A percentile compares a stretch with the other conserved stretches of the same genome.
Conservation (phyloP, 2,113 vertebrate genomes). For the Setophaga petechia region DNA sequence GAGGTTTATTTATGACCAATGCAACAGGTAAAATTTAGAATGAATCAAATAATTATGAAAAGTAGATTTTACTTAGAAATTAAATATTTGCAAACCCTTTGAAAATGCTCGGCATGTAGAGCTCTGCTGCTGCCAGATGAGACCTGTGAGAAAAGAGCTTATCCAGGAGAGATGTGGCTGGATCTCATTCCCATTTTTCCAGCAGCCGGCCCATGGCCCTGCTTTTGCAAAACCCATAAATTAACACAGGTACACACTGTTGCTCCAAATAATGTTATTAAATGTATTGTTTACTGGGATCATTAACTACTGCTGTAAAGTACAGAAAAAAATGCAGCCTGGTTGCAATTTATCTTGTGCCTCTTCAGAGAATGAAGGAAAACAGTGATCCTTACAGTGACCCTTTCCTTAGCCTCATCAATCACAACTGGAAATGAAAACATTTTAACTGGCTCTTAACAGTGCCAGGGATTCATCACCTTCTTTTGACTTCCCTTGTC, state of each 20-base stretch:
- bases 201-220: background rate
- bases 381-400: background rate
- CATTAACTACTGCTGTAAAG: background rate
- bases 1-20: background rate
- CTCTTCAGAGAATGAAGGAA: slow-evolving; percentile 8
- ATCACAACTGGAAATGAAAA: background rate
- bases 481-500: background rate
- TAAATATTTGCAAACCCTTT: background rate
- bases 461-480: background rate
- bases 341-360: background rate
- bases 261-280: background rate
- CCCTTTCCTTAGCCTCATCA: background rate
- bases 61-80: background rate
- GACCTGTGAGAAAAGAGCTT: background rate
- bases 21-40: background rate
- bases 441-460: background rate
- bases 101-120: background rate
- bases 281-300: background rate
- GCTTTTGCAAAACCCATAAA: background rate
- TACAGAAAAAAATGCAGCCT: background rate
- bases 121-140: background rate
- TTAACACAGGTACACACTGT: background rate
- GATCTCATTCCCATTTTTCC: background rate
- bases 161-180: background rate
- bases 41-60: background rate